Evolutionary conservation across 2,797 vertebrate species (phyloP), one percentile per base, ranked within the genome.

Genomic region (Halcyon leucocephala): DNA sequence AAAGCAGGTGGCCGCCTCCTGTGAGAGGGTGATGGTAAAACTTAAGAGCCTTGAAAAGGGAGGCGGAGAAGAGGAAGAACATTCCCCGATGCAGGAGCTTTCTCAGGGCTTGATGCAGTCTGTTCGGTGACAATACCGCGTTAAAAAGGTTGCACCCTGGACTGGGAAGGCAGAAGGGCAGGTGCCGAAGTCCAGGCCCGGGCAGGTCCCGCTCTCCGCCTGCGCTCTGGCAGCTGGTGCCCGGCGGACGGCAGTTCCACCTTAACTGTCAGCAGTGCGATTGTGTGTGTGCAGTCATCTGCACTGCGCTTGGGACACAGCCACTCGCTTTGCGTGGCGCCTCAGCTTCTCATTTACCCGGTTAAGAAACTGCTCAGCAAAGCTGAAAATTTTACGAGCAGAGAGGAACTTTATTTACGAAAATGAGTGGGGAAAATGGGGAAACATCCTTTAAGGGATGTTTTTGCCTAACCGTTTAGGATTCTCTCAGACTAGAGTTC

Each of bases 51-150:
- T 52, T 11, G 1, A 17, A 33, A 54, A 24, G 14, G 7, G 14
- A 20, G 35, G 8, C 7, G 19, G n/a, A 15, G 46, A 39, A 52
- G 46, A 29, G 17, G 10, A 24, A 51, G 16, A 61, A 0, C 24
- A 0, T 42, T 33, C 14, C 7, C 1, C 16, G 1, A 0, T 2
- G 22, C 8, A 0, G 1, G 26, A 15, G 44, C 1, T 9, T 69
- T 64, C 37, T 6, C 46, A 3, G 48, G n/a, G 48, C 48, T 62
- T 7, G 37, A 3, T 48, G 2, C 4, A 14, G 2, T 10, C 21
- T 12, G 0, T 5, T 48, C n/a, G 14, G 2, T 19, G 14, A 26
- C 2, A 7, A 4, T 6, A 0, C 2, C 5, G 0, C 1, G 9
- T 5, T 6, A 14, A 26, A 49, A 48, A 12, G 1, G 9, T 21